phyloP scores from a whole-genome alignment of 2,113 vertebrate species.

The Callipepla squamata region DNA sequence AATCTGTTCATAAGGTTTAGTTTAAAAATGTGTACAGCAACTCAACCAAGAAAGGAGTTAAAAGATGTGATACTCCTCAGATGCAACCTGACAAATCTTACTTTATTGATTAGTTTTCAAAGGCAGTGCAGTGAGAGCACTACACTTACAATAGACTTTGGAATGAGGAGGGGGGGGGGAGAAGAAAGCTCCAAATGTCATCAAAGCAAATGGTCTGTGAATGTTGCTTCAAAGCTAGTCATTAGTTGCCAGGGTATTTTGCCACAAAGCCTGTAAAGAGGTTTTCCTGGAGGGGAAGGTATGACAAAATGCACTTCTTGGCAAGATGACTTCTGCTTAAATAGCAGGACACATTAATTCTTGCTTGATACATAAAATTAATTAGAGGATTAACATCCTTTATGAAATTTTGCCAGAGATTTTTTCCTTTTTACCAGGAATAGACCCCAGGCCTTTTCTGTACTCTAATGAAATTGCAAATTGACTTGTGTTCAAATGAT shows the following conservation, averaged over 20 bases:
- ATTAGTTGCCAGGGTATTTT: constrained; percentile 92
- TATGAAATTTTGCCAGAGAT: constrained; percentile 76
- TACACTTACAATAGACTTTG: constrained; percentile 70
- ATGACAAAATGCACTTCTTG: constrained; percentile 82
- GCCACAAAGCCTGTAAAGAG: constrained; percentile 89
- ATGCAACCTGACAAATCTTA: constrained; percentile 78
- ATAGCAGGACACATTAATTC: constrained; percentile 78
- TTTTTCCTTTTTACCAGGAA: constrained; percentile 70
- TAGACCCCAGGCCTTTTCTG: constrained; percentile 80
- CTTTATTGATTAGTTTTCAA: constrained; percentile 80
- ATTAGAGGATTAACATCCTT: constrained; percentile 81
- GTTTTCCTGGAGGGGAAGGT: constrained; percentile 87
- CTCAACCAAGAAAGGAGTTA: constrained; percentile 68
- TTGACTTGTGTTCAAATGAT: constrained; percentile 85
- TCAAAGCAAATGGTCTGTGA: constrained; percentile 95
- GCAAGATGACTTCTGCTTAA: constrained; percentile 75
- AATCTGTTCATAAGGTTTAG: constrained; percentile 69
- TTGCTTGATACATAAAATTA: constrained; percentile 81
- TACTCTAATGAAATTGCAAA: constrained; percentile 84
- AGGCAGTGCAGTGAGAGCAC: constrained; percentile 73
- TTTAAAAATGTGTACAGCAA: constrained; percentile 73
- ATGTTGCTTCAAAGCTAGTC: constrained; percentile 91
- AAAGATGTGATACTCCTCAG: constrained; percentile 73
- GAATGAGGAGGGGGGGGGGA: constrained; percentile 1
- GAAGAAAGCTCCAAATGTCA: constrained; percentile 84